Base-by-base conservation (phyloP, 2,797 vertebrate genomes). In the Hephaestus fuliginosus region DNA sequence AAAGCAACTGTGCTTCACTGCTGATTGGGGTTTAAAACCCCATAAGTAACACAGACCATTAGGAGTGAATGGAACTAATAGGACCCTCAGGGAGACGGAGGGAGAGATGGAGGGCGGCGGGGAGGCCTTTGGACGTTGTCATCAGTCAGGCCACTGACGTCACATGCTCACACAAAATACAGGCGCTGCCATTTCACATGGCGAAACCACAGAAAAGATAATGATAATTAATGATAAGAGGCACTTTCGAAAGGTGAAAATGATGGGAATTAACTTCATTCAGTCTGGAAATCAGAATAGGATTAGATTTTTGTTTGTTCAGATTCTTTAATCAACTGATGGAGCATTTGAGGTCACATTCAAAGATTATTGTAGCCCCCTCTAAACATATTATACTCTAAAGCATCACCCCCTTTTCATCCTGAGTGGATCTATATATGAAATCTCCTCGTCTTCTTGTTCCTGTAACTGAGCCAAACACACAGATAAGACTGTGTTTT, bases 81-180 rank as follows among this genome's bases (percentile, higher is more conserved):
- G 78, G 86, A 78, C 76, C 81, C 67, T 80, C 49, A 55, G 84
- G 83, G 76, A 83, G 14, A 48, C 55, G 58, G 67, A 60, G 66
- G 58, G 62, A 65, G 65, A 30, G 74, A 79, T 3, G n/a, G 77
- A 81, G 70, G 82, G 76, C 77, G 74, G 62, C 64, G 64, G 80
- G 70, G 82, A 67, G 75, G 74, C 53, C 65, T 77, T 78, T 22
- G 71, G 74, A 83, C 55, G 15, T 3, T 84, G 79, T 83, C 82
- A 90, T 85, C 79, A 83, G 82, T 87, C 87, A 89, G 83, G 75
- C 76, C 81, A 88, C 74, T 89, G 85, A 88, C 70, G 71, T 90
- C 84, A 87, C 72, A 55, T 1, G 15, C 70, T 63, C 69, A 15
- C 80, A 88, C 60, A 80, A 63, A 90, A 49, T 39, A 74, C 70